Evolutionary conservation across 2,888 invertebrate species (phyloP), one percentile per base, ranked within the genome.

Genomic region (Ornithoptera alexandrae): DNA sequence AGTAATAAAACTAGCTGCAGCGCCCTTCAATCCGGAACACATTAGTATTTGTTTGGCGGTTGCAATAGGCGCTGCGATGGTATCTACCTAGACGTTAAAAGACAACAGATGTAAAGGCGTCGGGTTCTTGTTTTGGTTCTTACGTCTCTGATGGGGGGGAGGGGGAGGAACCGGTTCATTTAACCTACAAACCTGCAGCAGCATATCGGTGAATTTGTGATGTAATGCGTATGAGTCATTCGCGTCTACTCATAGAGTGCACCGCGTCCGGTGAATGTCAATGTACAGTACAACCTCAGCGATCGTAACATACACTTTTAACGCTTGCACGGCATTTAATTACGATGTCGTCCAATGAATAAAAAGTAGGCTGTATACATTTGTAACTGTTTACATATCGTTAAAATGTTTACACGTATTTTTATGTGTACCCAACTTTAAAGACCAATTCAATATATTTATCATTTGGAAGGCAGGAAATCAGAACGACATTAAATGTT

Each of bases 181-280:
- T 69, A 66, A 66, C 69, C 69, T 66, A 69, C 66, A 69, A 69
- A 62, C 65, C 69, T 65, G 5, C 50, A 4, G 61, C 60, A 42
- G 8, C 2, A n/a, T 18, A n/a, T 20, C 53, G n/a, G 59, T 56
- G 18, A 24, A 60, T 59, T 59, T 46, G 36, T 69, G 64, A 68
- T 58, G 68, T 68, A 63, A 68, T 17, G 42, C 15, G 36, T 24
- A 58, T 65, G 62, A 69, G 17, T 69, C 68, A 68, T 7, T 36
- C 18, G n/a, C 22, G 20, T 60, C 53, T 24, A 24, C 39, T 61
- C 42, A 59, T 15, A 30, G 12, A 63, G 20, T 30, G 58, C 6
- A 24, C 24, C 22, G 63, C 18, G 17, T 8, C 12, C 24, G 6
- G 5, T 36, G 63, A 63, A 68, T 68, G 46, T 36, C 58, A 68